A percentile compares a stretch with the other conserved stretches of the same genome.
These are phyloP conservation scores for Calameuta idolon DNA, from an alignment of 2,888 invertebrate species.

Conservation along the genomic window DNA sequence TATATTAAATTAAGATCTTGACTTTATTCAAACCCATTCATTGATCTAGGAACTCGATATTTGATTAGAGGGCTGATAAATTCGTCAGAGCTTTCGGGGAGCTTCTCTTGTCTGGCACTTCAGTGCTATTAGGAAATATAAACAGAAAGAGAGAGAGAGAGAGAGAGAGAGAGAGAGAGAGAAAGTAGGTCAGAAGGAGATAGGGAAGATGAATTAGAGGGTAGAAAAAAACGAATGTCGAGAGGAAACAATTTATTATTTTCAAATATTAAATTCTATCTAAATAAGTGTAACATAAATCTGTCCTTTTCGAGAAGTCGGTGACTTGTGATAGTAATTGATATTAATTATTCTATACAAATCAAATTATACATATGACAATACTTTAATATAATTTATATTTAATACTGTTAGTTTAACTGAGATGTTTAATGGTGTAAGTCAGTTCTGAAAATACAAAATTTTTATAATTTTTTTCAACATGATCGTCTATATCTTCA, in stretches of 20 bases:
- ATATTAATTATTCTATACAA: neutral
- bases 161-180: neutral
- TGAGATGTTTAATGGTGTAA: no score
- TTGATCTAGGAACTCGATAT: neutral
- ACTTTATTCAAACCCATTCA: neutral
- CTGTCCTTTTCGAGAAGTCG: neutral
- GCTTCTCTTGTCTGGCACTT: neutral
- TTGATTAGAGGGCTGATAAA: neutral
- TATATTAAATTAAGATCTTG: neutral
- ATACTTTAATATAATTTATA: no score
- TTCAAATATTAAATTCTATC: neutral
- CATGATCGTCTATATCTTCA: no score
- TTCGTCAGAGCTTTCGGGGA: neutral
- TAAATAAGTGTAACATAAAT: no score
- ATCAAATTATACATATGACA: no score
- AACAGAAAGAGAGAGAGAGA: neutral
- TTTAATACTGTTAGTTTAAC: no score
- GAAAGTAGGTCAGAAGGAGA: neutral
- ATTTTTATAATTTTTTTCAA: no score
- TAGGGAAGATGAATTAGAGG: neutral
- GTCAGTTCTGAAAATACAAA: no score
- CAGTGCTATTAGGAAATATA: neutral
- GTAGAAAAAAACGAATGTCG: neutral
- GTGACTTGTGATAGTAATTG: neutral
- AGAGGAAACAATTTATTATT: neutral